Percentiles rank a stretch among this genome's conserved stretches.
These are phyloP conservation scores for Calcarius lapponicus DNA, from an alignment of 2,797 vertebrate species.

Conservation along the genomic window DNA sequence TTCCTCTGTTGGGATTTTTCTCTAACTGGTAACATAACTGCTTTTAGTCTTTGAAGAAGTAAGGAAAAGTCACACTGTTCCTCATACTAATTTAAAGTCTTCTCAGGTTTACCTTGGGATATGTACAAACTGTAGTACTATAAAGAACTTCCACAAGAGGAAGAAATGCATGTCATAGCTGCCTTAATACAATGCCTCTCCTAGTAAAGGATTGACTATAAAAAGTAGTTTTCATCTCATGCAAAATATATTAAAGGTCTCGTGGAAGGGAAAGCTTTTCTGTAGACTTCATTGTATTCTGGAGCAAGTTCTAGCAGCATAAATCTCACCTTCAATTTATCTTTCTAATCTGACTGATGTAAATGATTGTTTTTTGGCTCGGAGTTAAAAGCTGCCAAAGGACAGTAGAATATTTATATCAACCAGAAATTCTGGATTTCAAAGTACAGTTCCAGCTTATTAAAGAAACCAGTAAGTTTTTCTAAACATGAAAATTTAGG, in stretches of 20 bases:
- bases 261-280: neutral
- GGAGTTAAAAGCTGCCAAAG: neutral
- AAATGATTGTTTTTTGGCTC: neutral
- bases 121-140: neutral
- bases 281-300: neutral
- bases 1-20: neutral
- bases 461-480: neutral
- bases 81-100: neutral
- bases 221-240: neutral
- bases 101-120: neutral
- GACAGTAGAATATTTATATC: neutral
- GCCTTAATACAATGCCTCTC: neutral
- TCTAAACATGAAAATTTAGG: neutral
- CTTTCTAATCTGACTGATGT: neutral
- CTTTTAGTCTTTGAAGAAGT: neutral
- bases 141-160: neutral
- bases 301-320: neutral
- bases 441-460: neutral
- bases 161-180: neutral
- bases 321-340: neutral
- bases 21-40: neutral
- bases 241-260: neutral
- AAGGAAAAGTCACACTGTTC: neutral
- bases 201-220: neutral
- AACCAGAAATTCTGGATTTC: constrained; percentile 15